phyloP scores from a whole-genome alignment of 2,888 invertebrate species.

The Hermaeophaga mercurialis region DNA sequence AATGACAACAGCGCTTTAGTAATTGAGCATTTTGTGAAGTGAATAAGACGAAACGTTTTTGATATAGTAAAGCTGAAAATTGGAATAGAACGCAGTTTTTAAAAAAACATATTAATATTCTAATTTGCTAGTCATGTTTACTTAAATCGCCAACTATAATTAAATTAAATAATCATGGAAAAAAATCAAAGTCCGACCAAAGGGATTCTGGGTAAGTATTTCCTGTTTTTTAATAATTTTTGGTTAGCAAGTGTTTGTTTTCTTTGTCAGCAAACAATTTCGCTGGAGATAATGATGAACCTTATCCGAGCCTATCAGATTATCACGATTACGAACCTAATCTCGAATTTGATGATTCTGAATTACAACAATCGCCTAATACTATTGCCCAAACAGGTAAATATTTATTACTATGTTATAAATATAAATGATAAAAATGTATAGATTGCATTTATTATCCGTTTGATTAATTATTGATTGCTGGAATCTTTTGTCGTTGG shows the following conservation, averaged over 20 bases:
- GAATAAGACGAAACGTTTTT: not conserved
- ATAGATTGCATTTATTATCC: no score
- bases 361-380: slow-evolving; percentile 71
- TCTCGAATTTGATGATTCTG: slow-evolving; percentile 95
- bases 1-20: slow-evolving; percentile 2
- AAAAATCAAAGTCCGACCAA: slow-evolving; percentile 16
- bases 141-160: not conserved
- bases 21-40: not conserved
- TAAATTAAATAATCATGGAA: slow-evolving; percentile 14
- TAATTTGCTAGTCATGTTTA: slow-evolving; percentile 6
- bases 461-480: not conserved
- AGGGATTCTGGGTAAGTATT: slow-evolving; percentile 12
- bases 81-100: not conserved
- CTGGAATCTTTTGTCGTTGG: not conserved
- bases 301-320: slow-evolving; percentile 86
- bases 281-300: slow-evolving; percentile 63
- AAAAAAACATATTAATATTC: not conserved
- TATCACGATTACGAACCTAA: slow-evolving; percentile 94
- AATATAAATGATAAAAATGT: not conserved
- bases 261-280: slow-evolving; percentile 37
- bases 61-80: not conserved
- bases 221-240: not conserved
- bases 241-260: not conserved
- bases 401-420: slow-evolving; percentile 37
- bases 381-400: slow-evolving; percentile 71